phyloP scores from a whole-genome alignment of 2,113 vertebrate species.

The Pluvialis apricaria region DNA sequence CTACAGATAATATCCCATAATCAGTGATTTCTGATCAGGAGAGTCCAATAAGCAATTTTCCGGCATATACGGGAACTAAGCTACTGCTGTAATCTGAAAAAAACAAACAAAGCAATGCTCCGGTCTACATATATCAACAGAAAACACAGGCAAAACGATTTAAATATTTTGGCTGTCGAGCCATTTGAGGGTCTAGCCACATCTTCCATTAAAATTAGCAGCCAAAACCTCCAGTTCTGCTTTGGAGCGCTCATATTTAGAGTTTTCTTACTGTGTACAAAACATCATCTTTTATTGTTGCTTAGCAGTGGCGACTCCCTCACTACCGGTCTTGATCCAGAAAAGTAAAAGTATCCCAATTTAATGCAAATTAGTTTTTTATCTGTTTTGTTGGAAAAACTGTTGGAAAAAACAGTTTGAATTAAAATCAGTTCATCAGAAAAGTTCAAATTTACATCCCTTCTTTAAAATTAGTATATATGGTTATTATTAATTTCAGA shows the following conservation, averaged over 20 bases:
- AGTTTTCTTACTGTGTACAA: background rate
- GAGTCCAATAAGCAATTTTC: conserved; percentile 30
- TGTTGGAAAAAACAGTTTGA: background rate
- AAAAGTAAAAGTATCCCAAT: conserved; percentile 27
- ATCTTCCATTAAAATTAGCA: background rate
- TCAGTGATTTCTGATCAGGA: conserved; percentile 36
- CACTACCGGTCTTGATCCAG: background rate
- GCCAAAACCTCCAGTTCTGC: background rate
- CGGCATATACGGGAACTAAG: conserved; percentile 3
- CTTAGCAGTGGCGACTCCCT: background rate
- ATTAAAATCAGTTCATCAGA: background rate
- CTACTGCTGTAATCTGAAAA: background rate
- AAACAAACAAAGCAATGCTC: background rate
- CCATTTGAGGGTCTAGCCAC: background rate
- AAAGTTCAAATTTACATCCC: background rate
- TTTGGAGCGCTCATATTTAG: background rate
- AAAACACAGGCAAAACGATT: background rate
- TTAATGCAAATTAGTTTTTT: background rate
- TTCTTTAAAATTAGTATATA: conserved; percentile 22
- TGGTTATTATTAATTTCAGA: conserved; percentile 56
- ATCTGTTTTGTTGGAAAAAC: background rate
- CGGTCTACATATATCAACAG: background rate
- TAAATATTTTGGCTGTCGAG: background rate
- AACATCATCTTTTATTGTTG: background rate
- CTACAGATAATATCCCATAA: conserved; percentile 29